Evolutionary conservation across 2,888 invertebrate species (phyloP), one percentile per base, ranked within the genome.

Genomic region (Eristalis pertinax): DNA sequence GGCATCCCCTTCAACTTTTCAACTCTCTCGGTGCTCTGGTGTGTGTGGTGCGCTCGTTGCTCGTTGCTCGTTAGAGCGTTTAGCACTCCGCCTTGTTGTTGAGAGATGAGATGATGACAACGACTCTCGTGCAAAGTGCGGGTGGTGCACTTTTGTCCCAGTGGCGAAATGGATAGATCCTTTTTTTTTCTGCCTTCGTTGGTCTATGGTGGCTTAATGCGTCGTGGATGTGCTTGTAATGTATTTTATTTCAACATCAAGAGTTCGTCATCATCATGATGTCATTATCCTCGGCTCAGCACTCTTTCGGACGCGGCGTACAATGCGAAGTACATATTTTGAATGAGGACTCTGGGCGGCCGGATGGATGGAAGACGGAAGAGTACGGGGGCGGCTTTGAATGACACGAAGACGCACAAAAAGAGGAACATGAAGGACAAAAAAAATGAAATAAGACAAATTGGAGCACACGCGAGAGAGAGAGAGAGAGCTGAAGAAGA

Each of bases 121-220:
- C 38, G 70, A 79, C 67, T 79, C 72, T 64, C 50, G 70, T 35
- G 75, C 69, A 73, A 87, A 84, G 87, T 87, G 87, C 84, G 87
- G 87, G 79, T 87, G 87, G 84, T 87, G 87, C 87, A 87, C 87
- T 87, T 87, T 87, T 87, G 84, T 87, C 87, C 87, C 64, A 84
- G 87, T 84, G 76, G 84, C 80, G 84, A 84, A 87, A 87, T 84
- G 86, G 83, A 79, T 24, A 87, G 79, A 82, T 79, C 67, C 83
- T 74, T 26, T 10, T 8, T 1, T 60, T 26, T 60, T 26, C 13
- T 26, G 26, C 26, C 26, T 56, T 22, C 41, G 24, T 35, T 26
- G 15, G 38, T 79, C 29, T 73, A 7, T 65, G 56, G 56, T 67
- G 78, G 67, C 78, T 86, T 70, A 86, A 82, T 83, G 86, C 82